A percentile compares a stretch with the other conserved stretches of the same genome.
Evolutionary conservation across 2,113 vertebrate genomes (phyloP).

Genomic region (Phocoena phocoena): DNA sequence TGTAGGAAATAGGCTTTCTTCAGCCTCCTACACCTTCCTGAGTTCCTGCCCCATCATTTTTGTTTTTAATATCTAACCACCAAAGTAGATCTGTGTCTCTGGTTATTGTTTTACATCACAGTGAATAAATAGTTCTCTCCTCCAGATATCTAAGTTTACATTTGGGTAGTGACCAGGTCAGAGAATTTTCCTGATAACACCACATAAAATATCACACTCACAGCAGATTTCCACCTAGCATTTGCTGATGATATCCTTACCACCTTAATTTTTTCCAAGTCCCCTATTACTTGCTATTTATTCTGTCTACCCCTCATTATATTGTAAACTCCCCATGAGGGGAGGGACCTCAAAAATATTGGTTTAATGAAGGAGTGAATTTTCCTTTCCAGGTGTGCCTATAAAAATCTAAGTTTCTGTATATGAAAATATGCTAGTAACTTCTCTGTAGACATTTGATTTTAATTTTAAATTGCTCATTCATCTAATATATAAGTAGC

Average conservation of each 20-base stretch:
- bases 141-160: background rate
- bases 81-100: background rate
- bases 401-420: background rate
- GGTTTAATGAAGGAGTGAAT: background rate
- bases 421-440: background rate
- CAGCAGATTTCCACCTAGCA: background rate
- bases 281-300: background rate
- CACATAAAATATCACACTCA: background rate
- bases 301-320: background rate
- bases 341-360: background rate
- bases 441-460: background rate
- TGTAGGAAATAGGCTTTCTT: too few species aligned
- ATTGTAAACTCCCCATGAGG: background rate
- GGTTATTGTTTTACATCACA: background rate
- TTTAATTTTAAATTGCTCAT: slow-evolving; percentile 36
- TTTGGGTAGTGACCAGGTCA: background rate
- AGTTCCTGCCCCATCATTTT: background rate
- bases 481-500: background rate
- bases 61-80: background rate
- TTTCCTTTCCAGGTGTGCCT: background rate
- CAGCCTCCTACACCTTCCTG: too few species aligned
- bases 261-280: background rate
- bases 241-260: background rate
- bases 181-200: background rate
- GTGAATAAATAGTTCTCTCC: background rate